Percentiles rank a stretch among this genome's conserved stretches.
These are phyloP conservation scores for Esox lucius DNA, from an alignment of 2,797 vertebrate genomes.

Conservation along the genomic window DNA sequence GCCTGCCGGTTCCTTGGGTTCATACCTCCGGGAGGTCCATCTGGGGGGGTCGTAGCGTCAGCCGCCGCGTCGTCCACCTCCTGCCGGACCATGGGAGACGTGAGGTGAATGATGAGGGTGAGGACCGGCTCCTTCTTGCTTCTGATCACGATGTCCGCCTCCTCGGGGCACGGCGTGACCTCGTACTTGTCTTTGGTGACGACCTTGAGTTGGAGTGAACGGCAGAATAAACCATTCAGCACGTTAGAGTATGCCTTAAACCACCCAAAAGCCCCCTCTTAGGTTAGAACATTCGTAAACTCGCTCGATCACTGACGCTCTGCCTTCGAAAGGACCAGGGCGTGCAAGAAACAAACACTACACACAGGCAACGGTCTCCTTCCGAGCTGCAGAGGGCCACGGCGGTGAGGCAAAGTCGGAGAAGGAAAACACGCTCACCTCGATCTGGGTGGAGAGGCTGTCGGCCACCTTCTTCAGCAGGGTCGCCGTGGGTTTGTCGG, in stretches of 20 bases:
- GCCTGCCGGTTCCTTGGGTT: slow-evolving; percentile 30
- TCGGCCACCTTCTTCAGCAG: slow-evolving; percentile 86
- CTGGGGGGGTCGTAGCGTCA: slow-evolving; percentile 74
- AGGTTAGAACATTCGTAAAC: not conserved
- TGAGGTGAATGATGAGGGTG: slow-evolving; percentile 88
- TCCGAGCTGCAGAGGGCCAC: not conserved
- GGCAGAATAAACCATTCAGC: not conserved
- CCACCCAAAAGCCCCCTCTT: not conserved
- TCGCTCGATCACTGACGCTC: not conserved
- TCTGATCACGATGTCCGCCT: slow-evolving; percentile 85
- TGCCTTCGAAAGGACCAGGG: not conserved
- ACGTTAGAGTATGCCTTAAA: not conserved
- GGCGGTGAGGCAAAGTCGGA: too few relatives aligned
- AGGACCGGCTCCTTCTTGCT: slow-evolving; percentile 82
- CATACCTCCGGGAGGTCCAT: slow-evolving; percentile 74
- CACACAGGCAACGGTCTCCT: not conserved
- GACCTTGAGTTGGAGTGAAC: slow-evolving; percentile 27
- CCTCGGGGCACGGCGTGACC: slow-evolving; percentile 77
- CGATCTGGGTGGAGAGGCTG: slow-evolving; percentile 79
- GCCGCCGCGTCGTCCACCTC: slow-evolving; percentile 74
- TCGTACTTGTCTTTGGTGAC: slow-evolving; percentile 85
- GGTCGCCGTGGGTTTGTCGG: slow-evolving; percentile 84
- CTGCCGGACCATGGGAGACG: slow-evolving; percentile 86
- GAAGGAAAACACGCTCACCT: slow-evolving; percentile 46
- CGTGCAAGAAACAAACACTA: not conserved